Percentiles rank a stretch among this genome's conserved stretches.
Evolutionary conservation across 2,888 invertebrate species (phyloP).

Genomic region (Eupithecia inturbata): DNA sequence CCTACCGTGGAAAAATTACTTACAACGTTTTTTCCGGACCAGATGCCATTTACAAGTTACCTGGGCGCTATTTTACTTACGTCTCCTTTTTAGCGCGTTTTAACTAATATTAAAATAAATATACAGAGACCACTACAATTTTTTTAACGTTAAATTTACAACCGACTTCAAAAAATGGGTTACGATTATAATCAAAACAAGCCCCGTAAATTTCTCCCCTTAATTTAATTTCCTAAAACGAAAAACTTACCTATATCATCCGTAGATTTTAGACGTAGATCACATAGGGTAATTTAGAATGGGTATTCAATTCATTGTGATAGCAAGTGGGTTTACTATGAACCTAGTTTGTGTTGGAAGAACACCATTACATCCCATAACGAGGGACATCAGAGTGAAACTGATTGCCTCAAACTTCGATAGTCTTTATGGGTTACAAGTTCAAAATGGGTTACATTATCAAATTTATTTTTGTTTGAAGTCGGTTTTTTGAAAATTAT

Average conservation of each 20-base stretch:
- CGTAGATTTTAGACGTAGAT: background rate
- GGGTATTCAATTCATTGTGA: background rate
- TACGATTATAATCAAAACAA: background rate
- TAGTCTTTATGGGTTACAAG: background rate
- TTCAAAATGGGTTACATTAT: no score
- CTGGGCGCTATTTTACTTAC: conserved; percentile 46
- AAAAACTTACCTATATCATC: conserved; percentile 21
- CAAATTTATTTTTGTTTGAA: conserved; percentile 24
- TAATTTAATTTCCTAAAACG: background rate
- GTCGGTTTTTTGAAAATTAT: conserved; percentile 47
- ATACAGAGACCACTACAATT: conserved; percentile 37
- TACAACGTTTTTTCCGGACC: conserved; percentile 37
- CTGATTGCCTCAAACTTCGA: background rate
- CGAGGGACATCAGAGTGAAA: background rate
- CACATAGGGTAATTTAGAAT: background rate
- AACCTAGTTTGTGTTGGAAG: background rate
- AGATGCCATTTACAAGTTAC: conserved; percentile 43
- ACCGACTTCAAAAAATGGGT: conserved; percentile 33
- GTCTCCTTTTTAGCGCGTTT: conserved; percentile 36
- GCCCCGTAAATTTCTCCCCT: background rate
- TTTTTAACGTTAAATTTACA: conserved; percentile 17
- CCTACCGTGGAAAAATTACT: conserved; percentile 62
- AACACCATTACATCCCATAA: background rate
- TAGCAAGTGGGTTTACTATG: background rate
- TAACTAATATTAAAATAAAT: conserved; percentile 33